These are phyloP conservation scores for Nothoprocta perdicaria DNA, from an alignment of 2,113 vertebrate genomes.

Conservation along the genomic window DNA sequence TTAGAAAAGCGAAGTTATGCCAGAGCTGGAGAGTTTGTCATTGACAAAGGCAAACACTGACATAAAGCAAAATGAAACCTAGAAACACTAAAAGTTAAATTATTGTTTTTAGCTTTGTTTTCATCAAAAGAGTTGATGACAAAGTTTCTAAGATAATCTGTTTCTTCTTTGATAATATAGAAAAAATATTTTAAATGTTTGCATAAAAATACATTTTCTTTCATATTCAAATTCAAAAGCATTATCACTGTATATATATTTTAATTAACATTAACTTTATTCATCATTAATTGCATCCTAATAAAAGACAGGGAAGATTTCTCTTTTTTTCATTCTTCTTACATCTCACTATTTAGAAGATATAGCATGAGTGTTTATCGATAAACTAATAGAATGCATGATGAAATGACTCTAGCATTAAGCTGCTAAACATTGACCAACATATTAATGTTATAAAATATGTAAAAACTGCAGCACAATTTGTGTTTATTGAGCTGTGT, in stretches of 20 bases:
- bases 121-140: slow-evolving; percentile 7
- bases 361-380: slow-evolving; percentile 27
- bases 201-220: neutral
- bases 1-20: neutral
- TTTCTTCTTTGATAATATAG: neutral
- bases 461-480: slow-evolving; percentile 20
- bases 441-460: slow-evolving; percentile 66
- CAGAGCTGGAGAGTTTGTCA: neutral
- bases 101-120: neutral
- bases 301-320: slow-evolving; percentile 1
- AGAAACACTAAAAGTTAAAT: neutral
- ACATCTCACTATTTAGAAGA: slow-evolving; percentile 23
- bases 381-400: slow-evolving; percentile 41
- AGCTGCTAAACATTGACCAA: slow-evolving; percentile 59
- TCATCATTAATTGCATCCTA: neutral
- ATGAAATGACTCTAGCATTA: neutral
- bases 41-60: neutral
- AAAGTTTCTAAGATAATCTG: neutral
- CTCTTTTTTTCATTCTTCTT: neutral
- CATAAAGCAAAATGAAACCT: neutral
- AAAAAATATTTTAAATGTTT: neutral
- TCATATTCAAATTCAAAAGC: slow-evolving; percentile 30
- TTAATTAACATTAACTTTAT: slow-evolving; percentile 53
- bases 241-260: slow-evolving; percentile 31
- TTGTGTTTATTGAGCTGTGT: slow-evolving; percentile 2